Conservation (phyloP, 2,888 invertebrate genomes). For the Agapetus fuscipes region DNA sequence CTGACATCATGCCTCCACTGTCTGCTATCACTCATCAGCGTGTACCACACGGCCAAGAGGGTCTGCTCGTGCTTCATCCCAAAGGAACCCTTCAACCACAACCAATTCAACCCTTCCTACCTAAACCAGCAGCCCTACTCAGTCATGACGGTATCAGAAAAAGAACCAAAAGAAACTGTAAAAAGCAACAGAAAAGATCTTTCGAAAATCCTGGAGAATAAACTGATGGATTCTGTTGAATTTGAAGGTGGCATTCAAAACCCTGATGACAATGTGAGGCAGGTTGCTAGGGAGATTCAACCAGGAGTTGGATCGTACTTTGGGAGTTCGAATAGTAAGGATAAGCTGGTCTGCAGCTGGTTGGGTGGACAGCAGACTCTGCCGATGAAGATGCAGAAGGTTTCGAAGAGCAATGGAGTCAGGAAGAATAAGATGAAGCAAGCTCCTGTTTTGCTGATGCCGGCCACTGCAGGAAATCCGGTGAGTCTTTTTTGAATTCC, state of each 20-base stretch:
- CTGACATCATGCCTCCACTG: conserved; percentile 50
- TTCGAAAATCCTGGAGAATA: conserved; percentile 35
- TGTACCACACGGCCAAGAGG: conserved; percentile 45
- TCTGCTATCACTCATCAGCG: conserved; percentile 41
- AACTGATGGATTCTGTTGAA: conserved; percentile 27
- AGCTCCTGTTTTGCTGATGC: conserved; percentile 33
- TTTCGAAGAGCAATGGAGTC: conserved; percentile 27
- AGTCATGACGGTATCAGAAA: conserved; percentile 36
- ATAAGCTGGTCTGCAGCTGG: conserved; percentile 49
- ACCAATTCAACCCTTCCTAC: conserved; percentile 40
- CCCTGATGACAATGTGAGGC: conserved; percentile 5
- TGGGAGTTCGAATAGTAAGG: conserved; percentile 44
- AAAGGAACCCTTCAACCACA: conserved; percentile 41
- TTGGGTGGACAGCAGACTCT: conserved; percentile 37
- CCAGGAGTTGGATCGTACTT: conserved; percentile 31
- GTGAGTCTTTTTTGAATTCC: conserved; percentile 27
- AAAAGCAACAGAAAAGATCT: conserved; percentile 31
- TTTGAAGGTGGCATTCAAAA: conserved; percentile 10
- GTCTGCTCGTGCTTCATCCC: conserved; percentile 48
- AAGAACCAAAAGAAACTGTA: conserved; percentile 26
- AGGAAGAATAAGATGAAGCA: conserved; percentile 32
- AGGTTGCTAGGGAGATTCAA: conserved; percentile 9
- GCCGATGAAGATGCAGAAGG: conserved; percentile 20
- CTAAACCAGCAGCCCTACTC: conserved; percentile 30
- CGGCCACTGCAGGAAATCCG: conserved; percentile 25